Evolutionary conservation across 2,113 vertebrate genomes (phyloP).

Genomic region (Centrocercus urophasianus): DNA sequence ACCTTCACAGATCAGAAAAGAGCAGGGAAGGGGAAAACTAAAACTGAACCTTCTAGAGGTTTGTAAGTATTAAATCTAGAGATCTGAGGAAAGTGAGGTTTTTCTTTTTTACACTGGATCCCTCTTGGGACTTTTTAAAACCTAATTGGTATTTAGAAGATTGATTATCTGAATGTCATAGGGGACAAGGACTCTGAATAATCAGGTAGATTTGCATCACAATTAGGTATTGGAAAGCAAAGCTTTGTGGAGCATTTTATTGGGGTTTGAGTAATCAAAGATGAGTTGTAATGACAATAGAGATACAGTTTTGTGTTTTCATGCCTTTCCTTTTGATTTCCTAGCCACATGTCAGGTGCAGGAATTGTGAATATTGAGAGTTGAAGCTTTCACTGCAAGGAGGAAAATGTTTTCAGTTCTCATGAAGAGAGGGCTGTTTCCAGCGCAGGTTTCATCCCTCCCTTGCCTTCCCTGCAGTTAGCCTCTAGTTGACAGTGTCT

Average conservation of each 20-base stretch:
- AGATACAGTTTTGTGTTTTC: not conserved
- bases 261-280: not conserved
- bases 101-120: not conserved
- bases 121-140: not conserved
- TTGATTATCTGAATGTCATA: conserved; percentile 34
- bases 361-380: not conserved
- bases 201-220: conserved; percentile 38
- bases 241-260: not conserved
- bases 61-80: not conserved
- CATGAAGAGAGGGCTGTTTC: not conserved
- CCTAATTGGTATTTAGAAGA: conserved; percentile 36
- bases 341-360: not conserved
- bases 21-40: not conserved
- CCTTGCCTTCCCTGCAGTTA: not conserved
- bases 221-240: conserved; percentile 3
- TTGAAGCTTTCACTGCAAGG: not conserved
- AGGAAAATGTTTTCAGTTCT: not conserved
- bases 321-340: not conserved
- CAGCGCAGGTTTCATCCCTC: not conserved
- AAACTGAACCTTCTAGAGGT: not conserved
- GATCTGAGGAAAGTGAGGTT: not conserved
- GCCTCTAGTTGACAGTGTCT: not conserved
- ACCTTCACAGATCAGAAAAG: not conserved
- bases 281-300: not conserved
- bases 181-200: not conserved